A percentile compares a stretch with the other conserved stretches of the same genome.
These are phyloP conservation scores for Chroicocephalus ridibundus DNA, from an alignment of 2,113 vertebrate species.

Conservation along the genomic window DNA sequence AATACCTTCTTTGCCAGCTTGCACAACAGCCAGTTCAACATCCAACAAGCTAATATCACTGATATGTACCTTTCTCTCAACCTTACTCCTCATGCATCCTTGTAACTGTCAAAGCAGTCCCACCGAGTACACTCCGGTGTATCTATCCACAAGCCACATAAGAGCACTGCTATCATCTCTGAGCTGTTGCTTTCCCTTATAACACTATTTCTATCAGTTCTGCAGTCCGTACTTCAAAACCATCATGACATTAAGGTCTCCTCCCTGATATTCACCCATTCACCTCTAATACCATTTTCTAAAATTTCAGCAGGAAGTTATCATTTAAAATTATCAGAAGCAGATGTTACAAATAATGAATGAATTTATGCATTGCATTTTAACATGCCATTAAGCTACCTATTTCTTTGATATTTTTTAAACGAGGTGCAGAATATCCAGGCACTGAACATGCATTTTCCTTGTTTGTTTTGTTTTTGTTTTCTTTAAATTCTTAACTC, in stretches of 20 bases:
- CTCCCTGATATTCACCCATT: not conserved
- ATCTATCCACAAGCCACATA: not conserved
- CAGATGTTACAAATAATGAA: not conserved
- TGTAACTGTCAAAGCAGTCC: not conserved
- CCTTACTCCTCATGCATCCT: not conserved
- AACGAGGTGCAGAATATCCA: not conserved
- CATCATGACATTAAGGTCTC: not conserved
- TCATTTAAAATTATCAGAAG: not conserved
- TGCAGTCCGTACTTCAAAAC: not conserved
- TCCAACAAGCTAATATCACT: not conserved
- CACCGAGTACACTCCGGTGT: not conserved
- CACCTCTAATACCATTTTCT: not conserved
- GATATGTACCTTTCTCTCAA: rapidly evolving
- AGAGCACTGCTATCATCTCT: not conserved
- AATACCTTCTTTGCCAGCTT: not conserved
- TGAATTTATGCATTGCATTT: not conserved
- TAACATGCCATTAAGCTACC: not conserved
- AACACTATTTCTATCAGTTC: not conserved
- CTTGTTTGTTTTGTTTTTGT: not conserved
- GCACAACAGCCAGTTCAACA: not conserved
- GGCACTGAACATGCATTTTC: not conserved
- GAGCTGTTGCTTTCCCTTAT: not conserved
- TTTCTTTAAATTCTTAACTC: not conserved
- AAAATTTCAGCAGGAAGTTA: not conserved
- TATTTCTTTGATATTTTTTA: not conserved